phyloP scores from a whole-genome alignment of 2,113 vertebrate genomes.

The Poeciliopsis retropinna region DNA sequence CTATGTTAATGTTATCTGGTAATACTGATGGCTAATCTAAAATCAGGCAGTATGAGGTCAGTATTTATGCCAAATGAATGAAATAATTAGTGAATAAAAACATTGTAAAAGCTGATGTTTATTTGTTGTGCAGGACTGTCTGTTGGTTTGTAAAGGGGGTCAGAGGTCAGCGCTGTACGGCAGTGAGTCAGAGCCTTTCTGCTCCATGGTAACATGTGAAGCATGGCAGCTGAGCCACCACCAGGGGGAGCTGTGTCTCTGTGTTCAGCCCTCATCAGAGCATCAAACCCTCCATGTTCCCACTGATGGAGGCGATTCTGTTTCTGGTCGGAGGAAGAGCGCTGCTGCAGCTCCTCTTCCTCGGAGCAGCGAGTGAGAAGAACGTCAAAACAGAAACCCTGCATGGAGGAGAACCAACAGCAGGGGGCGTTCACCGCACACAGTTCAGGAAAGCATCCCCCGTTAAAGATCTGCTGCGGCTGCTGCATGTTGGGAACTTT shows the following conservation, averaged over 20 bases:
- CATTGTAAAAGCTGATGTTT: too few relatives aligned
- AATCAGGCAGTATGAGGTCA: too few relatives aligned
- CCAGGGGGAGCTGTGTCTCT: slow-evolving; percentile 60
- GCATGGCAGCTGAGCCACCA: slow-evolving; percentile 39
- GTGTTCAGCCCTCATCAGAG: slow-evolving; percentile 42
- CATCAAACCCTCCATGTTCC: slow-evolving; percentile 4
- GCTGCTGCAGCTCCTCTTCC: slow-evolving; percentile 41
- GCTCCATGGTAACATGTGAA: background rate
- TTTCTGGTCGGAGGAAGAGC: slow-evolving; percentile 31
- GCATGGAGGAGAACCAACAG: slow-evolving; percentile 79
- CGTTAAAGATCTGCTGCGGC: too few relatives aligned
- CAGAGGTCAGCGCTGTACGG: too few relatives aligned
- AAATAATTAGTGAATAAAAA: too few relatives aligned
- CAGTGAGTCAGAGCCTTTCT: too few relatives aligned
- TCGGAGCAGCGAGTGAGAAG: slow-evolving; percentile 71
- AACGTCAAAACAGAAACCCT: slow-evolving; percentile 75
- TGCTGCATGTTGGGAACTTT: slow-evolving; percentile 35
- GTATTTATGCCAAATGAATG: too few relatives aligned
- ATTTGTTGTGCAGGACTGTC: too few relatives aligned
- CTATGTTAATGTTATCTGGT: too few relatives aligned
- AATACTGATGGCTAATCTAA: too few relatives aligned
- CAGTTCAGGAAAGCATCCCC: background rate
- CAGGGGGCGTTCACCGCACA: background rate
- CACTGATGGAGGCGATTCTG: slow-evolving; percentile 7
- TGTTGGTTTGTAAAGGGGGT: too few relatives aligned